Base-by-base conservation (phyloP, 2,113 vertebrate genomes). In the Catharus bicknelli region DNA sequence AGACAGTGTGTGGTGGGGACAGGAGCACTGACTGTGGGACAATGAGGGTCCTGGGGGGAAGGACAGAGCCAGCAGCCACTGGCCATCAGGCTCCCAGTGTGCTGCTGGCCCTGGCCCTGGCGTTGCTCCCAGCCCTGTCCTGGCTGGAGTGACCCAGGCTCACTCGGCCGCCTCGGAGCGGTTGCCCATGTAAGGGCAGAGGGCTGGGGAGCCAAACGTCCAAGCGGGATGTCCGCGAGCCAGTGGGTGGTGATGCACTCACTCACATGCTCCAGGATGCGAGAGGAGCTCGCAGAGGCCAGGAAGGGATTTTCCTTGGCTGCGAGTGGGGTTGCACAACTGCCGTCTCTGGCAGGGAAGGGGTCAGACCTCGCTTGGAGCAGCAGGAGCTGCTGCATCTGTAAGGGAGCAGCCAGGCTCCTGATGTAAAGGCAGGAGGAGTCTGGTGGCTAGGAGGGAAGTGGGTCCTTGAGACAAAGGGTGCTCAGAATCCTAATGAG, bases 121-220 rank as follows among this genome's bases (percentile, higher is more conserved):
- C 16, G 1, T 70, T 74, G 73, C 54, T 85, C 42, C 64, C 2
- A 0, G 76, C 70, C 42, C 45, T 2, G 34, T 55, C 62, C 61
- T 7, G 7, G 61, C 66, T 38, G 4, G 21, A 3, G 2, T 89
- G 87, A 72, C 87, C 88, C 59, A 7, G 59, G 77, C 82, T 87
- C 6, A 7, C 53, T 63, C 59, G 2, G 36, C 73, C 0, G 20
- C 66, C 54, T 67, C 3, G 2, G 34, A 84, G 81, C 50, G 0
- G 42, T 83, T 95, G 93, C 80, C 93, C 94, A 92, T 92, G 94
- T 95, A 94, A 96, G 94, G 96, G 77, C 94, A 90, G 96, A 72
- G 89, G 93, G 83, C 30, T 4, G 57, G 23, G 62, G 81, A 95
- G 92, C 81, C 90, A 88, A 88, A 86, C 47, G 64, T 83, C 53